A percentile compares a stretch with the other conserved stretches of the same genome.
Conservation (phyloP, 2,888 invertebrate genomes). For the Cerastis leucographa region DNA sequence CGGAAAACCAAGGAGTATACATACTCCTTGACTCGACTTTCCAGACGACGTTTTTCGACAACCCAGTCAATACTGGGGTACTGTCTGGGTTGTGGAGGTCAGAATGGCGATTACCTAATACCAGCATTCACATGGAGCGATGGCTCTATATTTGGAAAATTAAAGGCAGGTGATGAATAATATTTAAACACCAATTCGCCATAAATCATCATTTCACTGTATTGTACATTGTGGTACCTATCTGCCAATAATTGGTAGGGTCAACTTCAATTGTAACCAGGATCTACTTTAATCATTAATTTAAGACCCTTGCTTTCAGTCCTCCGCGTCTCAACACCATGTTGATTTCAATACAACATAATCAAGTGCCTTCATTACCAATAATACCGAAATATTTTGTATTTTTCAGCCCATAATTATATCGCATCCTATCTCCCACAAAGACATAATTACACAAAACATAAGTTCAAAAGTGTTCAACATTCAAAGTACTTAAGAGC, state of each 20-base stretch:
- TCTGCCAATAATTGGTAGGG: background rate
- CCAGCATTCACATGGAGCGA: too few relatives aligned
- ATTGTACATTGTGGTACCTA: background rate
- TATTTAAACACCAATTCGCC: background rate
- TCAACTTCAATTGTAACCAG: background rate
- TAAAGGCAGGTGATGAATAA: too few relatives aligned
- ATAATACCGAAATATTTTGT: background rate
- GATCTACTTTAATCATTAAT: background rate
- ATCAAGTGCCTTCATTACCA: background rate
- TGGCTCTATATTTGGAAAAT: too few relatives aligned
- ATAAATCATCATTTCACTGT: background rate
- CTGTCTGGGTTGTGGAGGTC: too few relatives aligned
- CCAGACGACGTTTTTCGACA: too few relatives aligned
- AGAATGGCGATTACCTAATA: too few relatives aligned
- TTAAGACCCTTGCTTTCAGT: background rate
- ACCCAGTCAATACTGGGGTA: too few relatives aligned
- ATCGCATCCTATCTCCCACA: background rate
- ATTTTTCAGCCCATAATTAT: background rate
- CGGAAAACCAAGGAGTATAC: too few relatives aligned
- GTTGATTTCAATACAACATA: background rate
- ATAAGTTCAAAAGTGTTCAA: constrained; percentile 32
- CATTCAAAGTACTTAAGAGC: constrained; percentile 25
- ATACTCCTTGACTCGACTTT: too few relatives aligned
- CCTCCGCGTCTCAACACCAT: background rate
- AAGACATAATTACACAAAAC: constrained; percentile 20